These are phyloP conservation scores for Chionomys nivalis DNA, from an alignment of 2,113 vertebrate genomes.

Conservation along the genomic window DNA sequence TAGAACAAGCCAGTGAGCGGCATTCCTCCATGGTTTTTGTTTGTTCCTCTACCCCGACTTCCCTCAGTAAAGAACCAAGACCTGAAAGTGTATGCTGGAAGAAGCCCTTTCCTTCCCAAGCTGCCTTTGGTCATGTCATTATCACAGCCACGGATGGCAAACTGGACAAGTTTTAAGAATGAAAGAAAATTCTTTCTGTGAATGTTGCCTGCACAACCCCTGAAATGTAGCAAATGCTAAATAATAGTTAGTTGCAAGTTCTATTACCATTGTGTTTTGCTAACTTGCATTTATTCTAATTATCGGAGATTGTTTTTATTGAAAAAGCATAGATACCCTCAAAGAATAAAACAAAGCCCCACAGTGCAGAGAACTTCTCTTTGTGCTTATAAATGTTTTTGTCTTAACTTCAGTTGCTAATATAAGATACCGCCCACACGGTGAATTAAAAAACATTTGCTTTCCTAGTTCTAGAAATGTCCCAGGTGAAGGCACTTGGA, in stretches of 20 bases:
- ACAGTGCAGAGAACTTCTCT: no score
- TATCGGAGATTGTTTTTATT: not conserved
- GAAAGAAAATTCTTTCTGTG: not conserved
- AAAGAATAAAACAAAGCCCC: no score
- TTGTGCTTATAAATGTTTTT: no score
- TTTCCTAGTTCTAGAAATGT: no score
- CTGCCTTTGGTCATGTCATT: not conserved
- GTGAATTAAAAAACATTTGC: no score
- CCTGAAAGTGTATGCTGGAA: not conserved
- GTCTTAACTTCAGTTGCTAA: no score
- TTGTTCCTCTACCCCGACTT: not conserved
- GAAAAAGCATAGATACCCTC: no score
- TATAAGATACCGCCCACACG: no score
- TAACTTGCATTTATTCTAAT: not conserved
- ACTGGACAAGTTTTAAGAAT: not conserved
- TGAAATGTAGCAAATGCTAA: not conserved
- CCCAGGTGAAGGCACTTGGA: no score
- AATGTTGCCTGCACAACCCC: not conserved
- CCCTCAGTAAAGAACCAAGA: not conserved
- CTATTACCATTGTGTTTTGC: not conserved
- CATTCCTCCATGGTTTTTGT: not conserved
- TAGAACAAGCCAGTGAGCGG: not conserved
- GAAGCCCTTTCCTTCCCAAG: not conserved
- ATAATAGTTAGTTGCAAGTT: constrained; percentile 20
- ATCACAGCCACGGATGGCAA: not conserved